These are phyloP conservation scores for Scaeva pyrastri DNA, from an alignment of 2,888 invertebrate genomes.

Conservation along the genomic window DNA sequence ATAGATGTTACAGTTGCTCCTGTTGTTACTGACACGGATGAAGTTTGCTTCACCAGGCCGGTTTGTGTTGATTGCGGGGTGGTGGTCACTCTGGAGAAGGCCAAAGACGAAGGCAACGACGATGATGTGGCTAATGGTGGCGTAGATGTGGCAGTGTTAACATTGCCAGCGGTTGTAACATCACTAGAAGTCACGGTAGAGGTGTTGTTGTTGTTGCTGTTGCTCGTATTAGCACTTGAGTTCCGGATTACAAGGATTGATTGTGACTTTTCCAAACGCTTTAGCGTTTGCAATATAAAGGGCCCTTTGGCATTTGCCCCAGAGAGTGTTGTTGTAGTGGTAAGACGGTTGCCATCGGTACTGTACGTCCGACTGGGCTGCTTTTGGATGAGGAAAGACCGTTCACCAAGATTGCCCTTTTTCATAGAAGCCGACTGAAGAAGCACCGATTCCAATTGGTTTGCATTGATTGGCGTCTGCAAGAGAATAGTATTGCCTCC, in stretches of 20 bases:
- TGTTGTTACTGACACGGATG: slow-evolving; percentile 74
- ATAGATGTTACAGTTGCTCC: slow-evolving; percentile 72
- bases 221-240: slow-evolving; percentile 77
- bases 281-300: slow-evolving; percentile 83
- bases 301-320: slow-evolving; percentile 80
- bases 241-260: slow-evolving; percentile 83
- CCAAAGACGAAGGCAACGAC: slow-evolving; percentile 70
- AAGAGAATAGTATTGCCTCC: slow-evolving; percentile 81
- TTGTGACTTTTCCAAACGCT: slow-evolving; percentile 84
- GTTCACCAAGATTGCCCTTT: slow-evolving; percentile 76
- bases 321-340: slow-evolving; percentile 72
- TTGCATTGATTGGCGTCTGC: slow-evolving; percentile 83
- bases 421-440: slow-evolving; percentile 78
- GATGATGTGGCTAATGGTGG: slow-evolving; percentile 75
- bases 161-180: slow-evolving; percentile 73
- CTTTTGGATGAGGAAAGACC: slow-evolving; percentile 68
- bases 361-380: slow-evolving; percentile 81
- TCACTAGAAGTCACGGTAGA: slow-evolving; percentile 76
- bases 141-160: slow-evolving; percentile 75
- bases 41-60: slow-evolving; percentile 70
- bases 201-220: slow-evolving; percentile 77
- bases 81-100: slow-evolving; percentile 70
- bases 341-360: slow-evolving; percentile 80
- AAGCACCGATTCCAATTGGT: slow-evolving; percentile 82
- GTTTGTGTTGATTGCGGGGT: slow-evolving; percentile 75